Base-by-base conservation (phyloP, 2,888 invertebrate species). In the Pachymerium ferrugineum region DNA sequence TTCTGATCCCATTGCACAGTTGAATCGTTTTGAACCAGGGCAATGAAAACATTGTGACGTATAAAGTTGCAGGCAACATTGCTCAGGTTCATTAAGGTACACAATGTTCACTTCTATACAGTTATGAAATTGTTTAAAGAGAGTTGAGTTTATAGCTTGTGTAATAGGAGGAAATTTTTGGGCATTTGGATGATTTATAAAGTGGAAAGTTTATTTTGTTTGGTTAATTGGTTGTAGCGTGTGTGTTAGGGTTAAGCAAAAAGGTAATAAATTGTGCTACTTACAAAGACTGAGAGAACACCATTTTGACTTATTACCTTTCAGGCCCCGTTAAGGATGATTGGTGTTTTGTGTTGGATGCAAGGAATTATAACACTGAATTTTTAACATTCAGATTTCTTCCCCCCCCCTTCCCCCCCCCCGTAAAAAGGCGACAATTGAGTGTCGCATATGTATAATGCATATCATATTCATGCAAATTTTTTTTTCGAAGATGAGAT, bases 1-100 rank as follows among this genome's bases (percentile, higher is more conserved):
- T 54, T 54, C 54, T 54, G 54, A 54, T 54, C 54, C 54, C 22
- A 54, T 54, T 54, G 54, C 54, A 54, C 54, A 54, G 54, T 54
- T 8, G 54, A 54, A 54, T 54, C 54, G 54, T 54, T 25, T 22
- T 22, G 54, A 54, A 54, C 54, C 6, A 8, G 54, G 25, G 54
- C 54, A 54, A 25, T 54, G 54, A 54, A 54, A 54, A 54, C 54
- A 47, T 47, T 25, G 54, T 54, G 54, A 54, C 54, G 54, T 54
- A 22, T 54, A 25, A 54, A 54, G 54, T 54, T 54, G 22, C 54
- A 25, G n/a, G 25, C 25, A 25, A 25, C 54, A 25, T 12, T 22
- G 25, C 6, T 22, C 54, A 54, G 28, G 25, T 54, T 54, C 54
- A 54, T 54, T 54, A 54, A 25, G 54, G 54, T 25, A 28, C 6